Conservation (phyloP, 2,113 vertebrate genomes). For the Cephalophus harveyi region DNA sequence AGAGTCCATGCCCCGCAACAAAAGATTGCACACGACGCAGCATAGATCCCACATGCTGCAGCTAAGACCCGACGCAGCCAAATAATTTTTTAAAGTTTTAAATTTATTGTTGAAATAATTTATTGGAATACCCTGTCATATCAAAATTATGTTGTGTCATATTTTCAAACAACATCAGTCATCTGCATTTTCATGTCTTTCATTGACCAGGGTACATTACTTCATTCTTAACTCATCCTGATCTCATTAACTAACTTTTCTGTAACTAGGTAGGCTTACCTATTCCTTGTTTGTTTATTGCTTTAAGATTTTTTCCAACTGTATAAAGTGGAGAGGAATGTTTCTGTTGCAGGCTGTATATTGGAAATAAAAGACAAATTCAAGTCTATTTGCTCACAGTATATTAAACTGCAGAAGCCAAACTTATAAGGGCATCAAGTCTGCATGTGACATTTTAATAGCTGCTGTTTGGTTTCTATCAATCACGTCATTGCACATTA, state of each 20-base stretch:
- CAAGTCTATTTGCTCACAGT: conserved; percentile 84
- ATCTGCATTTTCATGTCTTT: conserved; percentile 41
- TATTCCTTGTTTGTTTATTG: conserved; percentile 67
- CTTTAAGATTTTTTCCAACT: conserved; percentile 36
- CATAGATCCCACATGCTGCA: not conserved
- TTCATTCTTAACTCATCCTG: conserved; percentile 42
- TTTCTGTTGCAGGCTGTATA: conserved; percentile 69
- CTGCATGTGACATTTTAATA: conserved; percentile 83
- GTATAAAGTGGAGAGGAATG: conserved; percentile 74
- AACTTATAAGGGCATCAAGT: conserved; percentile 81
- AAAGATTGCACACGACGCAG: not conserved
- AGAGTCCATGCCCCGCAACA: not conserved
- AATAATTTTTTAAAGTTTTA: not conserved
- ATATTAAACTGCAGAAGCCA: conserved; percentile 86
- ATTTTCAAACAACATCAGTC: not conserved
- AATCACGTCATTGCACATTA: conserved; percentile 82
- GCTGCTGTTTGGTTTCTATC: conserved; percentile 84
- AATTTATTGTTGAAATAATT: not conserved
- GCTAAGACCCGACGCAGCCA: not conserved
- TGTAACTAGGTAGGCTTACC: conserved; percentile 43
- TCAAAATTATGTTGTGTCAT: not conserved
- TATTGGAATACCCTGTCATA: not conserved
- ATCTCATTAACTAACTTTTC: conserved; percentile 47
- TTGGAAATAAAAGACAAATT: conserved; percentile 77
- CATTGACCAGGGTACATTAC: not conserved